phyloP scores from a whole-genome alignment of 2,113 vertebrate genomes.

The Anas platyrhynchos region DNA sequence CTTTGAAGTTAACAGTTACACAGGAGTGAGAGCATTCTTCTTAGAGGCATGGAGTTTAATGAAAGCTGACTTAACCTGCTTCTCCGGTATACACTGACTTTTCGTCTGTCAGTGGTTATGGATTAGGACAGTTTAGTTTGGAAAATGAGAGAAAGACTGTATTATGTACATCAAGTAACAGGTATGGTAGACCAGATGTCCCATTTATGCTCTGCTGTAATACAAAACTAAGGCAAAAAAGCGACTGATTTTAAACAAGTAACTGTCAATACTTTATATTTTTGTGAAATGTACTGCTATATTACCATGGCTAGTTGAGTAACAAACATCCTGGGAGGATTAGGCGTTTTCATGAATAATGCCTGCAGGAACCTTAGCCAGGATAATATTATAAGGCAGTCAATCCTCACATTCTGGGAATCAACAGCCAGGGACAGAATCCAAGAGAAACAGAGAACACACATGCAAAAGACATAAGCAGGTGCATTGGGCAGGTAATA shows the following conservation, averaged over 20 bases:
- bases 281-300: background rate
- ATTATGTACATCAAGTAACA: background rate
- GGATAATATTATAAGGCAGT: background rate
- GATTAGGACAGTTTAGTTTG: background rate
- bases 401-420: background rate
- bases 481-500: background rate
- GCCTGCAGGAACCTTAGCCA: background rate
- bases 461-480: background rate
- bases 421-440: background rate
- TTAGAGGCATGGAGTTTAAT: background rate
- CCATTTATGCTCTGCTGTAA: background rate
- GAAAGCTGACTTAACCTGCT: background rate
- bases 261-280: constrained; percentile 7
- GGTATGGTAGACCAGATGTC: background rate
- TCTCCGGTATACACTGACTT: background rate
- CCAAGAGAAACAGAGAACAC: background rate
- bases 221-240: background rate
- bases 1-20: background rate
- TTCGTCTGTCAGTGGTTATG: background rate
- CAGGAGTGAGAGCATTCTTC: background rate
- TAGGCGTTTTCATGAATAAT: constrained; percentile 17
- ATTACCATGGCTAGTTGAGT: background rate
- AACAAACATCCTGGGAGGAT: constrained; percentile 17
- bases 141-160: background rate
- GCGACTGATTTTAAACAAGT: background rate